Conservation (phyloP, 2,113 vertebrate genomes). For the Elaphurus davidianus region DNA sequence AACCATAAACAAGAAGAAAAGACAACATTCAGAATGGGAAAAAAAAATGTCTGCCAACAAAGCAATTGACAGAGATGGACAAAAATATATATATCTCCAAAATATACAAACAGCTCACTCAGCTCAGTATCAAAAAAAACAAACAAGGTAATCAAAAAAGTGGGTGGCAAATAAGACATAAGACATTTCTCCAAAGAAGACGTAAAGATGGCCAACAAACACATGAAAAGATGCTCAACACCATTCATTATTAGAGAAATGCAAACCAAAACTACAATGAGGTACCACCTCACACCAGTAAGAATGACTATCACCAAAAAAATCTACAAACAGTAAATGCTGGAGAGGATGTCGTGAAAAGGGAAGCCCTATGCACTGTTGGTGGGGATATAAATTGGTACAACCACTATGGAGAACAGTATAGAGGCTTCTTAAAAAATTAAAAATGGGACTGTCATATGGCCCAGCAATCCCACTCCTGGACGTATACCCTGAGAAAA, state of each 20-base stretch:
- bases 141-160: background rate
- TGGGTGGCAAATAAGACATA: background rate
- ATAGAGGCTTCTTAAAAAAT: background rate
- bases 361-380: background rate
- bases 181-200: background rate
- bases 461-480: background rate
- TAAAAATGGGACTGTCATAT: background rate
- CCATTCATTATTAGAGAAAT: background rate
- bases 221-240: background rate
- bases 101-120: background rate
- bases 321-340: background rate
- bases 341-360: background rate
- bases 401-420: background rate
- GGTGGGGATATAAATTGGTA: background rate
- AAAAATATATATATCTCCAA: background rate
- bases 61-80: background rate
- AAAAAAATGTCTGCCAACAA: background rate
- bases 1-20: background rate
- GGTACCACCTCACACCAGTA: background rate
- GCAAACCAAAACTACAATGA: background rate
- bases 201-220: background rate
- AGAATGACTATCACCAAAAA: background rate
- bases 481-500: background rate
- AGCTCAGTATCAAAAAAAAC: background rate
- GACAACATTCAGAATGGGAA: background rate